Evolutionary conservation across 30 jellyfish, hydroid and myxozoan genomes (phyloP).

Genomic region (Hydractinia symbiolongicarpus): DNA sequence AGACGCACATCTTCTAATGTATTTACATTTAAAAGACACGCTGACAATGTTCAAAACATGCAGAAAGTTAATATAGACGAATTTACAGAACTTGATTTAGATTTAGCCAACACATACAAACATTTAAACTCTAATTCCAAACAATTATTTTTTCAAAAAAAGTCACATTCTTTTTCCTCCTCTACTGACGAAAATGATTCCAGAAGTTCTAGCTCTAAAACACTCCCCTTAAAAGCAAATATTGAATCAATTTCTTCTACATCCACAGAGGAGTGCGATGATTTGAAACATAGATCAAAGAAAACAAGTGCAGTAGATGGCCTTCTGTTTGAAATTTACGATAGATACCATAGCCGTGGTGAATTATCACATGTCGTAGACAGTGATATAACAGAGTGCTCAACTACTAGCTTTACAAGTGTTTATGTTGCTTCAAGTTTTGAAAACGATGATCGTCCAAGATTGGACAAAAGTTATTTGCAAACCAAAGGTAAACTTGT

Average conservation of each 20-base stretch:
- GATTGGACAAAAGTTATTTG: conserved; percentile 58
- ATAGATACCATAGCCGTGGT: conserved; percentile 40
- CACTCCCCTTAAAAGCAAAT: not conserved
- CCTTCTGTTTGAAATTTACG: conserved; percentile 75
- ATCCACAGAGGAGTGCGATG: conserved; percentile 2
- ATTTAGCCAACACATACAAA: not conserved
- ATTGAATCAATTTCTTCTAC: conserved; percentile 1
- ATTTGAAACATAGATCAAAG: not conserved
- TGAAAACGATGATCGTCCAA: conserved; percentile 76
- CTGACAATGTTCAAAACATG: not conserved
- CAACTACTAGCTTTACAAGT: conserved; percentile 65
- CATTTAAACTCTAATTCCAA: not conserved
- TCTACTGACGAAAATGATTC: conserved; percentile 19
- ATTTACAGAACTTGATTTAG: not conserved
- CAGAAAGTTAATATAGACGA: not conserved
- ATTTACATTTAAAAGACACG: conserved; percentile 9
- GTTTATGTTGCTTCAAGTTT: conserved; percentile 76
- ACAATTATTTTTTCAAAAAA: conserved; percentile 3
- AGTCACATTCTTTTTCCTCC: conserved; percentile 17
- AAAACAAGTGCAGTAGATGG: conserved; percentile 77
- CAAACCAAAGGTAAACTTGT: conserved; percentile 57
- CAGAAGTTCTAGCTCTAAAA: not conserved
- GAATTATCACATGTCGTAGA: conserved; percentile 46
- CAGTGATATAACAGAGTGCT: conserved; percentile 77
- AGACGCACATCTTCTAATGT: conserved; percentile 26